A percentile compares a stretch with the other conserved stretches of the same genome.
phyloP scores from a whole-genome alignment of 64 coral and sea anemone genomes.

The Pocillopora verrucosa region DNA sequence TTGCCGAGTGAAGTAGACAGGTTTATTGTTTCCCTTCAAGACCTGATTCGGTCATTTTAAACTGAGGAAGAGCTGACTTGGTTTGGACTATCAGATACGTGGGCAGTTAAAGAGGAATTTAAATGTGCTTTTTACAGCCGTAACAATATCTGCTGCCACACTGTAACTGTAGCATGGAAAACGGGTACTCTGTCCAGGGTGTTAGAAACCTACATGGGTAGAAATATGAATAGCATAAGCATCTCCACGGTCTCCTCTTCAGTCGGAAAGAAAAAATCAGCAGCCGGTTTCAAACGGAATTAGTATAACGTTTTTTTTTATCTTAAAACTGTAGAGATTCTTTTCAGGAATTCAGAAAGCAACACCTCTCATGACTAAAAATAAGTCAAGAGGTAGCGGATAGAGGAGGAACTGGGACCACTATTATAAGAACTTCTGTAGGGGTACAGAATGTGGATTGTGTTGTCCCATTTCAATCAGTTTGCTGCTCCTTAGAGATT shows the following conservation, averaged over 20 bases:
- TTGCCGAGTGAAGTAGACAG: constrained; percentile 36
- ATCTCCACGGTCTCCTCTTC: constrained; percentile 5
- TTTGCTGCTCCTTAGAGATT: too few species aligned
- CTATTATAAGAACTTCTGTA: too few species aligned
- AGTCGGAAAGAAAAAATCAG: background rate
- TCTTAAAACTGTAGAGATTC: too few species aligned
- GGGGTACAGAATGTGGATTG: too few species aligned
- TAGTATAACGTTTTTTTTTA: too few species aligned
- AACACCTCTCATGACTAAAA: too few species aligned
- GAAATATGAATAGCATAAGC: background rate
- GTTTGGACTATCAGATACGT: constrained; percentile 62
- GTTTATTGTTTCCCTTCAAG: constrained; percentile 41
- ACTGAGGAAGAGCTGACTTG: constrained; percentile 45
- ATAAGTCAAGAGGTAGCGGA: too few species aligned
- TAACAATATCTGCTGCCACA: constrained; percentile 9
- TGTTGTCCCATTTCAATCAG: too few species aligned
- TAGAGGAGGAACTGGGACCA: too few species aligned
- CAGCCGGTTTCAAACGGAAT: constrained; percentile 4
- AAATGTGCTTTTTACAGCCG: background rate
- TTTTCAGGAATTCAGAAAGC: too few species aligned
- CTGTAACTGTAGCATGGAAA: background rate
- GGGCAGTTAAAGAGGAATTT: constrained; percentile 22
- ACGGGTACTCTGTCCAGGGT: background rate
- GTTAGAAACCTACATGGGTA: background rate
- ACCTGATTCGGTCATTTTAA: constrained; percentile 10